phyloP scores from a whole-genome alignment of 1,140 invertebrate genomes.

The Brachionus asplanchnoidis region DNA sequence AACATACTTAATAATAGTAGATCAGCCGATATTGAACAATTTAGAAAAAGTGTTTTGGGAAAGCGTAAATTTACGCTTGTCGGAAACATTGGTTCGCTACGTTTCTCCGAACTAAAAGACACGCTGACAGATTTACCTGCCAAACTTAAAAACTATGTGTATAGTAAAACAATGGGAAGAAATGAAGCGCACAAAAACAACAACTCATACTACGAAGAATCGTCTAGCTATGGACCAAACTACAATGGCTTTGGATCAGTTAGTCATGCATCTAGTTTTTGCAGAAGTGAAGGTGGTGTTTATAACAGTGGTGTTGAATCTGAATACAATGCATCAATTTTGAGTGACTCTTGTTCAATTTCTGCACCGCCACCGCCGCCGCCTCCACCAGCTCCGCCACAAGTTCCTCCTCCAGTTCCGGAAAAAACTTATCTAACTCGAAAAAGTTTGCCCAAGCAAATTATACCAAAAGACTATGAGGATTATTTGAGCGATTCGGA shows the following conservation, averaged over 20 bases:
- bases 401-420: not conserved
- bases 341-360: constrained; percentile 29
- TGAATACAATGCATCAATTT: constrained; percentile 29
- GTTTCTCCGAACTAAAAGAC: constrained; percentile 29
- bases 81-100: not conserved
- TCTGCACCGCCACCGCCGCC: not conserved
- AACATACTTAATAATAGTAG: not conserved
- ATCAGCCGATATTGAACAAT: constrained; percentile 5
- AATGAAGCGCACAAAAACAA: not conserved
- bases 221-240: not conserved
- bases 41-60: constrained; percentile 9
- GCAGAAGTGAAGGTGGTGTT: not conserved
- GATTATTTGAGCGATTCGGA: not conserved
- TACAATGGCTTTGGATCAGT: constrained; percentile 22
- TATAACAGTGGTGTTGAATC: constrained; percentile 30
- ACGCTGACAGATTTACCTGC: constrained; percentile 8
- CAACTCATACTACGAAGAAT: not conserved
- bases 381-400: not conserved
- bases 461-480: not conserved
- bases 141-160: constrained; percentile 5
- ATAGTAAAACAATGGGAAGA: not conserved
- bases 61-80: constrained; percentile 15
- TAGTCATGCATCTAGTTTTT: not conserved
- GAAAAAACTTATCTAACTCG: constrained; percentile 4
- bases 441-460: not conserved